Base-by-base conservation (phyloP, 53 echinoderm and acorn worm species). In the Luidia sarsii region DNA sequence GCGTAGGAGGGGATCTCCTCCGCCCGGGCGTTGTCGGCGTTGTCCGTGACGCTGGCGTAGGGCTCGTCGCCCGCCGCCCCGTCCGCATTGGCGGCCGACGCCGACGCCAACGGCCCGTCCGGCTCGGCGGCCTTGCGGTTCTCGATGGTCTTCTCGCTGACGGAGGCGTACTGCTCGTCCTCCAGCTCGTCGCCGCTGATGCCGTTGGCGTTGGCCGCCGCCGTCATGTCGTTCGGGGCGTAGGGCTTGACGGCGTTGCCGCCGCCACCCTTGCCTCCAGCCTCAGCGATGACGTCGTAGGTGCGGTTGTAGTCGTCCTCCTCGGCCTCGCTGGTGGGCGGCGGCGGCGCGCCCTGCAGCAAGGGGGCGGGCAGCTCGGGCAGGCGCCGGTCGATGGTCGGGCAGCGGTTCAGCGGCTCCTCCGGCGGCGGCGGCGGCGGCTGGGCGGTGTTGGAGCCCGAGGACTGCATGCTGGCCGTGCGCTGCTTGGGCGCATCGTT, bases 341-440 rank as follows among this genome's bases (percentile, higher is more conserved):
- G 65, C 50, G 70, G 77, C 34, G 64, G 65, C 13, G 84, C 50
- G 60, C 59, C 61, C 6, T 6, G 41, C n/a, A n/a, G n/a, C 4
- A 75, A 81, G 33, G 83, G 72, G 25, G 87, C 87, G 0, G 94
- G 94, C 0, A 93, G 87, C 57, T 90, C 90, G 1, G 94, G 94
- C 18, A 93, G 86, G 33, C 87, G 80, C 10, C 94, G 70, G 33
- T 93, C 90, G 8, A 90, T 85, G 62, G 94, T 93, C 49, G 90
- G 68, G 10, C 82, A 57, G 41, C 94, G 83, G 71, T 63, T 41
- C 13, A 91, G 33, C 52, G 55, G 22, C 0, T 65, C 80, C 0
- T 64, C 65, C 0, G 11, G 4, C 14, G 19, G 23, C 1, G 24
- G 23, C 21, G 84, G 33, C 51, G 51, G 14, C n/a, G n/a, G n/a